phyloP scores from a whole-genome alignment of 1,140 invertebrate species.

The Cydia pomonella region DNA sequence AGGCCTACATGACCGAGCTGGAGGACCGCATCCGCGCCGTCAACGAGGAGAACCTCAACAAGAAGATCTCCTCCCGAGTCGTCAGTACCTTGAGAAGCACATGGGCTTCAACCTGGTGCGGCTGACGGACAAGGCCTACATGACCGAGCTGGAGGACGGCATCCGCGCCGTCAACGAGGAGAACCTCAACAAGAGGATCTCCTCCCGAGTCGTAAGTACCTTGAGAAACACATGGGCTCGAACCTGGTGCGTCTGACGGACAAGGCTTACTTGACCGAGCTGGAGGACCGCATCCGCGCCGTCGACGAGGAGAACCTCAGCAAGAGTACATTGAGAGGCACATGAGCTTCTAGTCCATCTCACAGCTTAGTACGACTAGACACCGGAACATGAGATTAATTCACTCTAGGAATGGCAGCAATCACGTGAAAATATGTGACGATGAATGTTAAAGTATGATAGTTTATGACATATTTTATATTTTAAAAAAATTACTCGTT shows the following conservation, averaged over 20 bases:
- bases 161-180: slow-evolving; percentile 83
- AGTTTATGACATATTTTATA: too few species aligned
- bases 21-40: slow-evolving; percentile 82
- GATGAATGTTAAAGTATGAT: too few species aligned
- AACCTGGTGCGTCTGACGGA: slow-evolving; percentile 79
- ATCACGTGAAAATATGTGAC: too few species aligned
- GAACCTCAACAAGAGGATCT: slow-evolving; percentile 83
- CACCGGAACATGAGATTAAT: too few species aligned
- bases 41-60: slow-evolving; percentile 82
- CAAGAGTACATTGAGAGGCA: slow-evolving; percentile 82
- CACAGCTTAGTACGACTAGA: too few species aligned
- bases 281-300: slow-evolving; percentile 82
- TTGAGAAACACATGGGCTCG: slow-evolving; percentile 84
- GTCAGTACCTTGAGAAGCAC: slow-evolving; percentile 48
- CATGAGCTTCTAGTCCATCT: slow-evolving; percentile 83
- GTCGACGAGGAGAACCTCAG: slow-evolving; percentile 83
- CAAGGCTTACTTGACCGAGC: slow-evolving; percentile 83
- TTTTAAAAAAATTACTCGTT: too few species aligned
- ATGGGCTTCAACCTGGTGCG: background rate
- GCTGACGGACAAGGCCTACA: slow-evolving; percentile 83
- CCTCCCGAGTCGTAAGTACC: slow-evolving; percentile 77
- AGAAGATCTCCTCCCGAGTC: slow-evolving; percentile 82
- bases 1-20: slow-evolving; percentile 84
- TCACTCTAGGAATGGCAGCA: too few species aligned
- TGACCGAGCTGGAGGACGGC: slow-evolving; percentile 83